Evolutionary conservation across 2,888 invertebrate genomes (phyloP), one percentile per base, ranked within the genome.

Genomic region (Stenichneumon culpator): DNA sequence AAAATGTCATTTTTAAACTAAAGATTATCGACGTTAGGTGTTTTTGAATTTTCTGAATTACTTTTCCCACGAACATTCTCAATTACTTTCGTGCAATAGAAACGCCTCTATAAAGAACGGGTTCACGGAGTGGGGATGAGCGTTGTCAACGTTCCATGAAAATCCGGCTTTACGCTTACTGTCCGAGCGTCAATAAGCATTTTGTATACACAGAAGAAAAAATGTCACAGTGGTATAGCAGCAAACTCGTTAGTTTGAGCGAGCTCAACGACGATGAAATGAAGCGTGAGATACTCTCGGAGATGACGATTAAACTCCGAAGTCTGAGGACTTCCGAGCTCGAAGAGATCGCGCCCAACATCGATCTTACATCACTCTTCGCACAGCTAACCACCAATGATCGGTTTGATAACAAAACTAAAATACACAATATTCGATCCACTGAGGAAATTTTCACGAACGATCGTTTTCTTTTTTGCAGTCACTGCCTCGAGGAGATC

Each of bases 311-410:
- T 2, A 92, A 91, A 83, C 83, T 93, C 60, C 74, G 82, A 19
- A 89, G 72, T 74, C 74, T 92, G 11, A 87, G 84, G 3, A 79
- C 82, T 25, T 73, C 81, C 39, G 92, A 93, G 68, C 73, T 86
- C 25, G 86, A 90, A 65, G 88, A 90, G 39, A 82, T 92, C 6
- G 87, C 88, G 52, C 63, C 79, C 1, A 89, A 87, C 83, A 78
- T 92, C 50, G 89, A 93, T 78, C 85, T 91, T 28, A 83, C 81
- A 16, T 86, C 82, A 16, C 82, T 93, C 25, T 91, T 93, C 81
- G 67, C 86, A 14, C 87, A 91, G 54, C 75, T 93, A 92, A 91
- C 92, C 91, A 91, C 91, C 14, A 87, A 88, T 79, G 91, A 93
- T 87, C 91, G 89, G 93, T 92, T 88, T 16, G 87, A 89, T 91